A percentile compares a stretch with the other conserved stretches of the same genome.
Conservation (phyloP, 2,113 vertebrate species). For the Pao palembangensis region DNA sequence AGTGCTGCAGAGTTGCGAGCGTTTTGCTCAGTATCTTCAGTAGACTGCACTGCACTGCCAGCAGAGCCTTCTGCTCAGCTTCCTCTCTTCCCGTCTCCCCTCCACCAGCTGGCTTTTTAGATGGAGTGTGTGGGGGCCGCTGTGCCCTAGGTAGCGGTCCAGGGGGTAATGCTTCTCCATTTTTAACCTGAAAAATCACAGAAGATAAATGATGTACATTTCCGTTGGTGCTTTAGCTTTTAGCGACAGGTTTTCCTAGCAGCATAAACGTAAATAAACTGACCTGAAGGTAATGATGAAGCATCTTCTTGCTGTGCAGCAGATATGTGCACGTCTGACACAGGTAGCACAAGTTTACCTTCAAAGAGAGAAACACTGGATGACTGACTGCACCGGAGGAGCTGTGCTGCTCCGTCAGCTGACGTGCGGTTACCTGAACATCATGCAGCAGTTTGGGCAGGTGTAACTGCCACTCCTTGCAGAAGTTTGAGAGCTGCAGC, state of each 20-base stretch:
- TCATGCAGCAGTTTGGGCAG: conserved; percentile 90
- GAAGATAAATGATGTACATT: too few species aligned
- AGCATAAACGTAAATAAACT: not conserved
- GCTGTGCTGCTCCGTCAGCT: not conserved
- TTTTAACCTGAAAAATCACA: conserved; percentile 79
- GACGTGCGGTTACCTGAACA: conserved; percentile 78
- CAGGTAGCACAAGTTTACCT: conserved; percentile 94
- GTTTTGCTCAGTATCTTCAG: conserved; percentile 97
- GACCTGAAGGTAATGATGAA: conserved; percentile 97
- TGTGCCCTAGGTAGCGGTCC: conserved; percentile 77
- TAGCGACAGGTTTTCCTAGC: too few species aligned
- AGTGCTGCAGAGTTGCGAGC: conserved; percentile 88
- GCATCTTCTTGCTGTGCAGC: conserved; percentile 97
- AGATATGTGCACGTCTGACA: conserved; percentile 97
- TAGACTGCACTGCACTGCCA: conserved; percentile 88
- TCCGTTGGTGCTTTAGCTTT: too few species aligned
- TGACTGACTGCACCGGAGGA: not conserved
- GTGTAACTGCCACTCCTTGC: conserved; percentile 96
- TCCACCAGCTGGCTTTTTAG: conserved; percentile 68
- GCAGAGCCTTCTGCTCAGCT: conserved; percentile 84
- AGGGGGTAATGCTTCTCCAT: conserved; percentile 82
- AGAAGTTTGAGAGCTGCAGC: conserved; percentile 94
- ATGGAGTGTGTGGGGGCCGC: conserved; percentile 68
- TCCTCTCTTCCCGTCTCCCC: conserved; percentile 79
- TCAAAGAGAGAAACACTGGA: conserved; percentile 13